Evolutionary conservation across 2,797 vertebrate genomes (phyloP).

Genomic region (Clarias platycephalus): DNA sequence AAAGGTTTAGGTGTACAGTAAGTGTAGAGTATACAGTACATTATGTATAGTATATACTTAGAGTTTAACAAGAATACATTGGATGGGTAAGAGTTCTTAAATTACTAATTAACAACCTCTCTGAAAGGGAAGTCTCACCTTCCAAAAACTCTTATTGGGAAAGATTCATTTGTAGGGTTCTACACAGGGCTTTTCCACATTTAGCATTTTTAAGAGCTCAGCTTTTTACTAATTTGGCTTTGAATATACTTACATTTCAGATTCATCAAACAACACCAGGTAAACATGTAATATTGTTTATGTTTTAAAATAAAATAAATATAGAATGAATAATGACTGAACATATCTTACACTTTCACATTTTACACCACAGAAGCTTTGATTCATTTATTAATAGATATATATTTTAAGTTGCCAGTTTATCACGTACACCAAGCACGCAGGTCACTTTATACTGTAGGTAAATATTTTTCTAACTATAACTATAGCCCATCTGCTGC

Average conservation of each 20-base stretch:
- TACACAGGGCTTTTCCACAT: background rate
- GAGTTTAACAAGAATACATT: background rate
- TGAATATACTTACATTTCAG: background rate
- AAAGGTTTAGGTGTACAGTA: background rate
- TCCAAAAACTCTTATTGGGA: background rate
- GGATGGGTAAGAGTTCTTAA: background rate
- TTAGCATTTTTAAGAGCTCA: background rate
- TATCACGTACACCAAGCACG: background rate
- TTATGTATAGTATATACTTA: background rate
- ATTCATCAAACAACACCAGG: background rate
- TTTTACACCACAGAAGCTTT: conserved; percentile 1
- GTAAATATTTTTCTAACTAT: background rate
- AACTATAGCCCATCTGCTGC: background rate
- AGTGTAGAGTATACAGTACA: background rate
- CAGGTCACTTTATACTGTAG: background rate
- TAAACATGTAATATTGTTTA: background rate
- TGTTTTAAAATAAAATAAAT: background rate
- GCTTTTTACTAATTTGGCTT: background rate
- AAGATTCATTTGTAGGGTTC: background rate
- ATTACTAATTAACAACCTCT: background rate
- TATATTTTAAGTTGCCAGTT: background rate
- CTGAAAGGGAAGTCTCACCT: background rate
- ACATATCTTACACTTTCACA: background rate
- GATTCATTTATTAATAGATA: background rate
- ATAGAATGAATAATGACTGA: background rate